These are phyloP conservation scores for Lycorma delicatula DNA, from an alignment of 1,140 invertebrate genomes.

Conservation along the genomic window DNA sequence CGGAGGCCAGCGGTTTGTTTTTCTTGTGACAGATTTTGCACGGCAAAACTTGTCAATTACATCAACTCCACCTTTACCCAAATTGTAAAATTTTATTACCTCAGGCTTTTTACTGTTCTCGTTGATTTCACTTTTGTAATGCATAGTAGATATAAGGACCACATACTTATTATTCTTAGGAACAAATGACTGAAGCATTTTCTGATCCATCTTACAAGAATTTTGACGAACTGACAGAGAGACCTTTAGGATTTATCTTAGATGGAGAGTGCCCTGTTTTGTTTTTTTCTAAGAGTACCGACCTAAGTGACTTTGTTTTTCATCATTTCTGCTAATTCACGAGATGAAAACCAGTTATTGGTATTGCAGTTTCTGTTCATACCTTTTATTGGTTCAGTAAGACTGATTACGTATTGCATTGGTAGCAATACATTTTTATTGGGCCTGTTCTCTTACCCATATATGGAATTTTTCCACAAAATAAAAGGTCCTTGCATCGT, in stretches of 20 bases:
- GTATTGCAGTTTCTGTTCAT: conserved; percentile 36
- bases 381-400: conserved; percentile 32
- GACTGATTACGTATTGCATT: conserved; percentile 32
- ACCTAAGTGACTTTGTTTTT: conserved; percentile 32
- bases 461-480: conserved; percentile 19
- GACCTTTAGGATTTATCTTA: background rate
- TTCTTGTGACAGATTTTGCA: background rate
- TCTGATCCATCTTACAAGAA: background rate
- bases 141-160: background rate
- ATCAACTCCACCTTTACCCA: background rate
- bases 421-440: conserved; percentile 27
- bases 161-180: background rate
- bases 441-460: conserved; percentile 31
- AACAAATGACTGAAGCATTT: background rate
- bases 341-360: conserved; percentile 37
- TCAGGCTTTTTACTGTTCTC: background rate
- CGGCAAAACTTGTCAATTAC: background rate
- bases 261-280: conserved; percentile 32
- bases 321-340: conserved; percentile 32
- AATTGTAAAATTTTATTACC: background rate
- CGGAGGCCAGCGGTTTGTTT: background rate
- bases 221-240: background rate
- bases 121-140: background rate
- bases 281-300: conserved; percentile 37
- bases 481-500: conserved; percentile 17